Base-by-base conservation (phyloP, 2,113 vertebrate species). In the Octodon degus region DNA sequence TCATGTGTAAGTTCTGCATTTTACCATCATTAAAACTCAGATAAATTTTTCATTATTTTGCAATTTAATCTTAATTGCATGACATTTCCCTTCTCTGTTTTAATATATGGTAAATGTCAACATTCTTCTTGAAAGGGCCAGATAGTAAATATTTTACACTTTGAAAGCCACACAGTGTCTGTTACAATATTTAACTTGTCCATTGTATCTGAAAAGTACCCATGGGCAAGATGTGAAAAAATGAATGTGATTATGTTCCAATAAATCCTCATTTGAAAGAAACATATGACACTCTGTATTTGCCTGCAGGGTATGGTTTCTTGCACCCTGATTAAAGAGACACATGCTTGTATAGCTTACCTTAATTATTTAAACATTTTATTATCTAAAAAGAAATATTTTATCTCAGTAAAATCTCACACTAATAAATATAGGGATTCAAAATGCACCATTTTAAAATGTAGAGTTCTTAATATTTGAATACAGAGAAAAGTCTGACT, bases 11-110 rank as follows among this genome's bases (percentile, higher is more conserved):
- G 37, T 62, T 92, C 67, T 83, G 40, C 53, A 37, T 24, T 85
- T 91, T 85, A 27, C n/a, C 93, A 40, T 27, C 82, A 1, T 37
- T 83, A 89, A 91, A 89, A 81, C 12, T 43, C 30, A 62, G 22
- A 67, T 40, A 58, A n/a, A 95, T 55, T 85, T 93, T 47, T 32
- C 14, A 86, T 68, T 55, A 24, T 83, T 96, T 91, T 79, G 8
- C 7, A 80, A 12, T 83, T 16, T 91, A 93, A 67, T 7, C 30
- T 40, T 50, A 85, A 77, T 83, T 53, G 19, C 6, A 24, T 40
- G 2, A 0, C 27, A 16, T 84, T 67, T n/a, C 1, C 13, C 7
- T 3, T 7, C 20, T 37, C 19, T 63, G 32, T 50, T 80, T 89
- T 85, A 84, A 43, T 79, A 88, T 27, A 19, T 30, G 12, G n/a